Evolutionary conservation across 2,797 vertebrate genomes (phyloP).

Genomic region (Adrianichthys oophorus): DNA sequence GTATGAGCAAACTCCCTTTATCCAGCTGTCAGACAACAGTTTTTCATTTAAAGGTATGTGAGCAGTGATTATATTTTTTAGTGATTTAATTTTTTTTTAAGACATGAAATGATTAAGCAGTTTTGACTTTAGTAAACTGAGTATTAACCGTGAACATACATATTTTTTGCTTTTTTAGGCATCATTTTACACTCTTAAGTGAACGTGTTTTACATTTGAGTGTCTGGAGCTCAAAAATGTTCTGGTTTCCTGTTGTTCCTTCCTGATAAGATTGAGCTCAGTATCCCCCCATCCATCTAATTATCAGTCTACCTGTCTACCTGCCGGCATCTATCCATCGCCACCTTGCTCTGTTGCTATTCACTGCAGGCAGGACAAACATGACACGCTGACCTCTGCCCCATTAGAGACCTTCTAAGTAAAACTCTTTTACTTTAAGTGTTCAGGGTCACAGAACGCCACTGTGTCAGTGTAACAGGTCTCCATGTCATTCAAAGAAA

Average conservation of each 20-base stretch:
- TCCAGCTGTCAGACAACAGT: too few species aligned
- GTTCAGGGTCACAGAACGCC: conserved; percentile 65
- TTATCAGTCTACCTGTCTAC: conserved; percentile 72
- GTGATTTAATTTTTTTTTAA: too few species aligned
- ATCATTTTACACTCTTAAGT: too few species aligned
- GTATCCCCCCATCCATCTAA: conserved; percentile 66
- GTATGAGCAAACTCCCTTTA: too few species aligned
- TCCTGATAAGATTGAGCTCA: conserved; percentile 66
- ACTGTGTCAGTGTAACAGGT: conserved; percentile 54
- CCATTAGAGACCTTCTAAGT: conserved; percentile 72
- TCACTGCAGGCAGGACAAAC: conserved; percentile 79
- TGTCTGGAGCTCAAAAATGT: conserved; percentile 41
- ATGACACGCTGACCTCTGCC: conserved; percentile 76
- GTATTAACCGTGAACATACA: too few species aligned
- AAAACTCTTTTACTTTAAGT: conserved; percentile 63
- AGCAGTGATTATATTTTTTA: too few species aligned
- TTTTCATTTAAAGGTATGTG: too few species aligned
- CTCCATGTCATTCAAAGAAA: conserved; percentile 35
- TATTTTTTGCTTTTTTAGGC: too few species aligned
- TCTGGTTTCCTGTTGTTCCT: conserved; percentile 58
- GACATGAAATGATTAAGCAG: too few species aligned
- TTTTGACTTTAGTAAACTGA: too few species aligned
- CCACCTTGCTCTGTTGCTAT: conserved; percentile 71
- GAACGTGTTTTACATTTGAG: conserved; percentile 31
- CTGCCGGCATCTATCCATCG: conserved; percentile 67